Base-by-base conservation (phyloP, 2,888 invertebrate species). In the Axea sp. region DNA sequence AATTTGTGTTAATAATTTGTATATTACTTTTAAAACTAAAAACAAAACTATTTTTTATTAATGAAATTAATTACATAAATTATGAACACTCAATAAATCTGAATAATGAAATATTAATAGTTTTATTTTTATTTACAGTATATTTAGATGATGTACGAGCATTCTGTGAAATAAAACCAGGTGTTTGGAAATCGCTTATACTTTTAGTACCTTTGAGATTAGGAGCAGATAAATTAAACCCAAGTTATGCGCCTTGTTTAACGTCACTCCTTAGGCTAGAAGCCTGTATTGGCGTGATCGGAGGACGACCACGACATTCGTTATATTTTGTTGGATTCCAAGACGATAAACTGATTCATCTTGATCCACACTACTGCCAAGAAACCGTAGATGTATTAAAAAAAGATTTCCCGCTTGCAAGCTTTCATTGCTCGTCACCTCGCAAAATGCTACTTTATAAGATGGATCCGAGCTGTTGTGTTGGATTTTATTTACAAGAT, bases 301-400 rank as follows among this genome's bases (percentile, higher is more conserved):
- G 97, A 3, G 98, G 98, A 7, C 90, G 95, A 80, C 97, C 97
- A 0, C 95, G 95, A 84, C 97, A 97, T 90, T 96, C 97, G 8
- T 89, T 97, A 24, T 98, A 96, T 88, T 97, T 98, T 89, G 92
- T 97, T 74, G 98, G 97, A 41, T 96, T 93, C 87, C 97, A 97
- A 90, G 96, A 96, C 86, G 95, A 97, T 84, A 94, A 95, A 88
- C 88, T 97, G 67, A 96, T 98, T 80, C 95, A 96, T 84, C 89
- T 98, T 78, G 98, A 98, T 88, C 98, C 98, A 9, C 98, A 98
- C 88, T 95, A 96, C 82, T 96, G 96, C 83, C 97, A 97, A 88
- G 95, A 96, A 87, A 93, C 93, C 88, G 94, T 96, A 22, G 95
- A 96, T 88, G 94, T 95, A 0, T 92, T 92, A 89, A 92, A 93